A percentile compares a stretch with the other conserved stretches of the same genome.
Evolutionary conservation across 2,113 vertebrate species (phyloP).

Genomic region (Hydropotes inermis): DNA sequence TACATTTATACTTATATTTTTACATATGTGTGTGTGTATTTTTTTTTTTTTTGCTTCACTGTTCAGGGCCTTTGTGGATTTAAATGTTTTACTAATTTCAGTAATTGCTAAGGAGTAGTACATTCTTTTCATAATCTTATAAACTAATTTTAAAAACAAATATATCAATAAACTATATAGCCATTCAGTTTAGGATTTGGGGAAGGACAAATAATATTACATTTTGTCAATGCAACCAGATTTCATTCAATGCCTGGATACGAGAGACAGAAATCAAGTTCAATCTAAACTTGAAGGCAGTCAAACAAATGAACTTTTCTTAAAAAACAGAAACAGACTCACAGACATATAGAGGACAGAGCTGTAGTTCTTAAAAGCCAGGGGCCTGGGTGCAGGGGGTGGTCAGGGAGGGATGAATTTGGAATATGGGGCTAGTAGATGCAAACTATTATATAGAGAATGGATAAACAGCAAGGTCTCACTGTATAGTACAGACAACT

Average conservation of each 20-base stretch:
- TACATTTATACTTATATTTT: neutral
- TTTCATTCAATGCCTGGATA: neutral
- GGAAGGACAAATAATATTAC: neutral
- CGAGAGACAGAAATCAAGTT: neutral
- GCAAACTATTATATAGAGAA: neutral
- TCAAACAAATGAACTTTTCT: neutral
- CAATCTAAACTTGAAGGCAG: neutral
- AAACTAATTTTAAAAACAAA: slow-evolving; percentile 29
- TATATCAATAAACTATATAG: neutral
- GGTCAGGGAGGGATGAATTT: neutral
- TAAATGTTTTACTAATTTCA: slow-evolving; percentile 16
- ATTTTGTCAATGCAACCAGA: neutral
- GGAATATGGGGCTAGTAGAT: neutral
- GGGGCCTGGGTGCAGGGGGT: fast-evolving
- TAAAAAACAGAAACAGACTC: neutral
- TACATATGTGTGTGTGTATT: neutral
- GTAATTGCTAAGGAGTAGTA: neutral
- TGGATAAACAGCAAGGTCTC: neutral
- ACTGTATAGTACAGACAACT: neutral
- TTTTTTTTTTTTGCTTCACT: neutral
- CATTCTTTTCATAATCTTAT: neutral
- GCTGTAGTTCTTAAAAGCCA: neutral
- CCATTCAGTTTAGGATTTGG: neutral
- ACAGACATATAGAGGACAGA: neutral
- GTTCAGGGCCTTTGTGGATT: neutral